Conservation (phyloP, 2,888 invertebrate genomes). For the Prosopocoilus inquinatus region DNA sequence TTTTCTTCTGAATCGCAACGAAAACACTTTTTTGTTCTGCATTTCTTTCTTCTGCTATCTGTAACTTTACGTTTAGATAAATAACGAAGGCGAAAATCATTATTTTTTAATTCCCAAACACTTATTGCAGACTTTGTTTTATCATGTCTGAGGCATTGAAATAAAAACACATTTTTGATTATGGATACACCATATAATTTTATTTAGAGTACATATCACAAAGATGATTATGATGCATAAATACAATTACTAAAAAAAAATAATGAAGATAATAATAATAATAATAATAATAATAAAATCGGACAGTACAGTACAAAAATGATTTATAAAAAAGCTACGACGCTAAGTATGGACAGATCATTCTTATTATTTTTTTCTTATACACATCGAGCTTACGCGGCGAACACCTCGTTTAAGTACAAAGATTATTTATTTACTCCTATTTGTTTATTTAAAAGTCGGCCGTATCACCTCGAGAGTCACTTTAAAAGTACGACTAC, state of each 20-base stretch:
- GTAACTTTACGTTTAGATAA: too few species aligned
- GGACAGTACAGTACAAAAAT: constrained; percentile 46
- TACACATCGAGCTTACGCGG: neutral
- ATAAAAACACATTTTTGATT: neutral
- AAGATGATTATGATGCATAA: constrained; percentile 46
- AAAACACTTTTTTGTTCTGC: too few species aligned
- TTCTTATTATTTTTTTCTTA: constrained; percentile 4
- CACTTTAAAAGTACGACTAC: neutral
- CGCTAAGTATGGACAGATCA: constrained; percentile 43
- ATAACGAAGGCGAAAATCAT: too few species aligned
- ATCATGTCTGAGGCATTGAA: neutral
- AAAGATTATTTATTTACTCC: neutral
- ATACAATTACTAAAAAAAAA: constrained; percentile 37
- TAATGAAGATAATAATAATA: too few species aligned
- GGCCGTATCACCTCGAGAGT: neutral
- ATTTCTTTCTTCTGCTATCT: too few species aligned
- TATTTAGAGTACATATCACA: constrained; percentile 50
- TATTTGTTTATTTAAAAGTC: neutral
- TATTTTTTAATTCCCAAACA: too few species aligned
- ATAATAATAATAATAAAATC: constrained; percentile 31
- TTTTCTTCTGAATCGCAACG: too few species aligned
- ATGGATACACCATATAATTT: constrained; percentile 28
- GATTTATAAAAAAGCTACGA: constrained; percentile 49
- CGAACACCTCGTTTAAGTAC: neutral
- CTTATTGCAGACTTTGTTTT: too few species aligned